These are phyloP conservation scores for Sebastes reedi DNA, from an alignment of 2,797 vertebrate species.

Conservation along the genomic window DNA sequence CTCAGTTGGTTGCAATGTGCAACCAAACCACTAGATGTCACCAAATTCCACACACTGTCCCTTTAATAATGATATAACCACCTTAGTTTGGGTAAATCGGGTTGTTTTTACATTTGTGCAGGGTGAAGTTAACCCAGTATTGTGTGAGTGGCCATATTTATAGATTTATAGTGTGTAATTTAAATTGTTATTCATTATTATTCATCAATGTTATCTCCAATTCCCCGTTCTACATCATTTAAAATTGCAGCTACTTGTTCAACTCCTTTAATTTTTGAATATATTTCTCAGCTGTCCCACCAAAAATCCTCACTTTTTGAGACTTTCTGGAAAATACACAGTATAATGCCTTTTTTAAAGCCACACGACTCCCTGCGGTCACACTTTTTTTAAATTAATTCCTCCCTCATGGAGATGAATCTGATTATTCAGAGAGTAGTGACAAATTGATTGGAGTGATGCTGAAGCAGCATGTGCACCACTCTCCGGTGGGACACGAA, in stretches of 20 bases:
- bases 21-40: too few species aligned
- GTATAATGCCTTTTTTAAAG: background rate
- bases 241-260: background rate
- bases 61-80: too few species aligned
- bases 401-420: conserved; percentile 49
- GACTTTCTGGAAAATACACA: background rate
- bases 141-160: background rate
- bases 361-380: background rate
- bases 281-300: background rate
- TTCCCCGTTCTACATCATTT: background rate
- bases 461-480: conserved; percentile 65
- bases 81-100: too few species aligned
- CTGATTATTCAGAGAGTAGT: conserved; percentile 46
- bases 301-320: background rate
- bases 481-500: conserved; percentile 38
- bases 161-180: background rate
- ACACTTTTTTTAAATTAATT: conserved; percentile 6
- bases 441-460: conserved; percentile 66
- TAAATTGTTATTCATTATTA: background rate
- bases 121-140: background rate
- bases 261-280: background rate
- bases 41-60: too few species aligned
- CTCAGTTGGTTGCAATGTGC: too few species aligned
- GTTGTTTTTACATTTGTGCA: background rate
- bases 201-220: background rate